phyloP scores from a whole-genome alignment of 2,113 vertebrate species.

The Oncorhynchus gorbuscha region DNA sequence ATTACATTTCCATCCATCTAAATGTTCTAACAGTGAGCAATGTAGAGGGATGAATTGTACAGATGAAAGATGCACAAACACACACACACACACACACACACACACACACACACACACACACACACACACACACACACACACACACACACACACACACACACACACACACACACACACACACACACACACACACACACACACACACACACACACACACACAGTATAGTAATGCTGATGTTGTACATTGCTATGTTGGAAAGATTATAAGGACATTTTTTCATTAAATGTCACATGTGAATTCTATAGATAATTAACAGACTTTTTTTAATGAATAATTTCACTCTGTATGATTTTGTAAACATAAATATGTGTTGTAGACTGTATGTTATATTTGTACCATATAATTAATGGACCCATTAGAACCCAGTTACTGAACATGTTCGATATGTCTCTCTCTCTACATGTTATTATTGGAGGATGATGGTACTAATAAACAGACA shows the following conservation, averaged over 20 bases:
- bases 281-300: not conserved
- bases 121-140: slow-evolving; percentile 6
- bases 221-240: not conserved
- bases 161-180: slow-evolving; percentile 1
- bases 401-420: too few species aligned
- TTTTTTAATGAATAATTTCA: not conserved
- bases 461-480: too few species aligned
- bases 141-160: slow-evolving; percentile 2
- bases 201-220: slow-evolving; percentile 11
- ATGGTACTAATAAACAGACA: too few species aligned
- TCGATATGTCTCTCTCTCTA: too few species aligned
- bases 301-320: not conserved
- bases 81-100: slow-evolving; percentile 3
- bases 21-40: not conserved
- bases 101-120: slow-evolving; percentile 25
- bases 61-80: not conserved
- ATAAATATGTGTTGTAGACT: too few species aligned
- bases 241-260: not conserved
- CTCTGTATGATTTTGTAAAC: too few species aligned
- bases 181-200: slow-evolving; percentile 11
- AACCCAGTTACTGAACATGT: too few species aligned
- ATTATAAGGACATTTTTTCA: accelerated
- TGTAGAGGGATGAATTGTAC: not conserved
- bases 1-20: not conserved
- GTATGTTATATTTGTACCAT: too few species aligned